Evolutionary conservation across 2,797 vertebrate species (phyloP).

Genomic region (Gymnothorax reevesii): DNA sequence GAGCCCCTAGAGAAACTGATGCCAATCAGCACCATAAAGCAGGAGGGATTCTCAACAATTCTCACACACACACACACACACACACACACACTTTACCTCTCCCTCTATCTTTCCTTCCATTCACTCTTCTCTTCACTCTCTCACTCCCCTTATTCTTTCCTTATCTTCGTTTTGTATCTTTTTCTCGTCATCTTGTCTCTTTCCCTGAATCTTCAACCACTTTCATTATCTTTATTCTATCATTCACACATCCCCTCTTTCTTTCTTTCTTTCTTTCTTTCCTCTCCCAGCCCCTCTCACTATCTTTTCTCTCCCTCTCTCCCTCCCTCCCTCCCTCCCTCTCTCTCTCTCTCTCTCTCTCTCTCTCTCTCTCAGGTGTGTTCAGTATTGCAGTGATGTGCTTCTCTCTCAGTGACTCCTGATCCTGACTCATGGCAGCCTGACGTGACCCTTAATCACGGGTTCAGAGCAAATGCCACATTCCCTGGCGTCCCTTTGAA

Average conservation of each 20-base stretch:
- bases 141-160: not conserved
- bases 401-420: constrained; percentile 49
- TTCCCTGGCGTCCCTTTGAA: constrained; percentile 6
- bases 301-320: no score
- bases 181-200: no score
- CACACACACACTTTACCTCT: constrained; percentile 71
- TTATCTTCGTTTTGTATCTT: no score
- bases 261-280: no score
- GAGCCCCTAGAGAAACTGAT: constrained; percentile 53
- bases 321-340: constrained; percentile 15
- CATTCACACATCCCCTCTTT: no score
- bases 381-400: not conserved
- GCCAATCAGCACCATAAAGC: constrained; percentile 62
- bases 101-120: constrained; percentile 63
- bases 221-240: no score
- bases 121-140: constrained; percentile 63
- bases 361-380: constrained; percentile 40
- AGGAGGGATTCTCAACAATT: constrained; percentile 55
- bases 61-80: constrained; percentile 54
- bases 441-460: not conserved
- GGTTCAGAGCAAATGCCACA: not conserved
- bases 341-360: constrained; percentile 73
- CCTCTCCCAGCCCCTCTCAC: no score
- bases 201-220: no score
- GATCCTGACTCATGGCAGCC: not conserved